A percentile compares a stretch with the other conserved stretches of the same genome.
These are phyloP conservation scores for Aplodontia rufa DNA, from an alignment of 2,113 vertebrate genomes.

Conservation along the genomic window DNA sequence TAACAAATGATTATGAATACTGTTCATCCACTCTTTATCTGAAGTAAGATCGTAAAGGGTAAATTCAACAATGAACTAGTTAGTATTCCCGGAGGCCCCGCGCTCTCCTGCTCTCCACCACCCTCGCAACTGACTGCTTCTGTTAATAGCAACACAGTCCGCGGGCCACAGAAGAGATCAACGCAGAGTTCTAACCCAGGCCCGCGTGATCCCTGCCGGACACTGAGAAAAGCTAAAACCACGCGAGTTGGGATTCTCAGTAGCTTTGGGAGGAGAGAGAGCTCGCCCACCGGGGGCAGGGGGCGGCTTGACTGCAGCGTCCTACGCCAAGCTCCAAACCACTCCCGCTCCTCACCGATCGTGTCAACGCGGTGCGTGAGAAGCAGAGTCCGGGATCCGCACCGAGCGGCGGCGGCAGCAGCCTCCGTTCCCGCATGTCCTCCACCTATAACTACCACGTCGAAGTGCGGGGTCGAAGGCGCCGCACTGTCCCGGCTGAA, in stretches of 20 bases:
- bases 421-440: conserved; percentile 95
- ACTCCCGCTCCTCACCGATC: conserved; percentile 85
- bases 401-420: conserved; percentile 90
- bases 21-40: neutral
- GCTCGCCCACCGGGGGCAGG: no score
- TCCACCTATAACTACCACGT: conserved; percentile 94
- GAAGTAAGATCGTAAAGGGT: neutral
- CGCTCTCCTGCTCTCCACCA: neutral
- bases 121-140: neutral
- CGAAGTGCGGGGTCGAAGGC: conserved; percentile 80
- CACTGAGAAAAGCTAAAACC: neutral
- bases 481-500: neutral
- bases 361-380: conserved; percentile 91
- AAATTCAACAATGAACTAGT: neutral
- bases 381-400: conserved; percentile 91
- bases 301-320: no score
- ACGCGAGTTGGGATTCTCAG: neutral
- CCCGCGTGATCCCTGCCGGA: no score
- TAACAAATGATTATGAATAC: neutral
- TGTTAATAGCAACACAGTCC: neutral
- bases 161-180: neutral
- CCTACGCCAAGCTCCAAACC: no score
- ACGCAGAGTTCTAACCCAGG: neutral
- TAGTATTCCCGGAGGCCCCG: neutral
- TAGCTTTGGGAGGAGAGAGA: no score